Percentiles rank a stretch among this genome's conserved stretches.
Conservation (phyloP, 2,113 vertebrate genomes). For the Actenoides lindsayi region DNA sequence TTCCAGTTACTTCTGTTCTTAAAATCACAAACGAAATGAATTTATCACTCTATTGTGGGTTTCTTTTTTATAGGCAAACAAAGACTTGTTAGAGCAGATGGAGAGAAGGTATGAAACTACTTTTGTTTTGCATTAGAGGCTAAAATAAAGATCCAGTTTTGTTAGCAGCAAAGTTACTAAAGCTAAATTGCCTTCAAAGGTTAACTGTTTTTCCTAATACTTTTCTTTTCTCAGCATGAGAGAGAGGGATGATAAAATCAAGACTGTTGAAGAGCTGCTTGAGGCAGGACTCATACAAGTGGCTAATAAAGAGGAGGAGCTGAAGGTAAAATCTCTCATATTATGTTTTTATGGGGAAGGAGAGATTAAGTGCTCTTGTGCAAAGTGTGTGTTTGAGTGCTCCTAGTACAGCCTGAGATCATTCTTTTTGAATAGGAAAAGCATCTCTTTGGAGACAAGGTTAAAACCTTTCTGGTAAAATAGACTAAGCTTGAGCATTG, state of each 20-base stretch:
- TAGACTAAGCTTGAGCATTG: background rate
- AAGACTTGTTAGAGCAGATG: slow-evolving; percentile 80
- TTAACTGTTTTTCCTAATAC: background rate
- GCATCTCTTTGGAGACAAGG: background rate
- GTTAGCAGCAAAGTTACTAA: background rate
- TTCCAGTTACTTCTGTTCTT: background rate
- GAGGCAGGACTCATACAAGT: slow-evolving; percentile 93
- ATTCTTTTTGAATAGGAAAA: background rate
- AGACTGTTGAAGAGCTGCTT: slow-evolving; percentile 90
- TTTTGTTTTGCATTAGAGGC: background rate
- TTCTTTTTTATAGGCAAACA: slow-evolving; percentile 63
- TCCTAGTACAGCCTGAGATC: background rate
- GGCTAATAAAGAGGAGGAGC: slow-evolving; percentile 93
- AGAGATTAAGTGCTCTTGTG: background rate
- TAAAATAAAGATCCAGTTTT: background rate
- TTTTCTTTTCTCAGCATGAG: slow-evolving; percentile 75
- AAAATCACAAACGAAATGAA: background rate
- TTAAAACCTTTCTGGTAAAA: background rate
- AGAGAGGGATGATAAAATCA: slow-evolving; percentile 93
- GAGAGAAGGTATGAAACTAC: slow-evolving; percentile 77
- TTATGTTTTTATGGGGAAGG: background rate
- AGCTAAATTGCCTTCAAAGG: background rate
- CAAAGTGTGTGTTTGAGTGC: background rate
- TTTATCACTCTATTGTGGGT: background rate
- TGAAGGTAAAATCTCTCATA: slow-evolving; percentile 80